These are phyloP conservation scores for Haliclona indistincta DNA, from an alignment of 37 sponge, comb jelly and placozoan species.

Conservation along the genomic window DNA sequence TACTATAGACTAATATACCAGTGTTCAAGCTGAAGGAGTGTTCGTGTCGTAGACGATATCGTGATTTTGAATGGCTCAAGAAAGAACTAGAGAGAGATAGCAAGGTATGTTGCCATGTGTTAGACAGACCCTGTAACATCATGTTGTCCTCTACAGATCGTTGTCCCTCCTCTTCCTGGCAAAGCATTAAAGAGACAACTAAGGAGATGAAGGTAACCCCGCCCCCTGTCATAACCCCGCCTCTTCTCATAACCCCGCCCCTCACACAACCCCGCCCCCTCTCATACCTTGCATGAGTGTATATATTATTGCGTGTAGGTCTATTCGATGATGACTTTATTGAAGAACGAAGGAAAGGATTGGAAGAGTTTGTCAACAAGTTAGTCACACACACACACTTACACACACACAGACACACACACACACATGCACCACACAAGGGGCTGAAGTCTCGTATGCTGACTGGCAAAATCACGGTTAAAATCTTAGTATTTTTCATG, in stretches of 20 bases:
- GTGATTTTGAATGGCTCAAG: conserved; percentile 99
- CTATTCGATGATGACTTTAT: conserved; percentile 96
- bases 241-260: too few relatives aligned
- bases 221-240: neutral
- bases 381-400: too few relatives aligned
- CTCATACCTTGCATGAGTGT: too few relatives aligned
- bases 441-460: too few relatives aligned
- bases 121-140: too few relatives aligned
- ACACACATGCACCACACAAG: too few relatives aligned
- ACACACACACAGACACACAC: too few relatives aligned
- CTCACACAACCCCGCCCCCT: too few relatives aligned
- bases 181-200: conserved; percentile 93
- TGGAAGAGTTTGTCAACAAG: conserved; percentile 97
- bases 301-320: too few relatives aligned
- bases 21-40: conserved; percentile 91
- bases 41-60: conserved; percentile 89
- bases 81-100: conserved; percentile 95
- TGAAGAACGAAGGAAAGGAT: conserved; percentile 85
- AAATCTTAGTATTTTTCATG: too few relatives aligned
- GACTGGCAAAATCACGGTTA: too few relatives aligned
- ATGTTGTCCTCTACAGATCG: conserved; percentile 57
- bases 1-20: conserved; percentile 99
- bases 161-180: conserved; percentile 96
- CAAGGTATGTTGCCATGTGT: too few relatives aligned
- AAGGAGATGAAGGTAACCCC: conserved; percentile 89